A percentile compares a stretch with the other conserved stretches of the same genome.
Evolutionary conservation across 1,140 invertebrate species (phyloP).

Genomic region (Diorhabda elongata): DNA sequence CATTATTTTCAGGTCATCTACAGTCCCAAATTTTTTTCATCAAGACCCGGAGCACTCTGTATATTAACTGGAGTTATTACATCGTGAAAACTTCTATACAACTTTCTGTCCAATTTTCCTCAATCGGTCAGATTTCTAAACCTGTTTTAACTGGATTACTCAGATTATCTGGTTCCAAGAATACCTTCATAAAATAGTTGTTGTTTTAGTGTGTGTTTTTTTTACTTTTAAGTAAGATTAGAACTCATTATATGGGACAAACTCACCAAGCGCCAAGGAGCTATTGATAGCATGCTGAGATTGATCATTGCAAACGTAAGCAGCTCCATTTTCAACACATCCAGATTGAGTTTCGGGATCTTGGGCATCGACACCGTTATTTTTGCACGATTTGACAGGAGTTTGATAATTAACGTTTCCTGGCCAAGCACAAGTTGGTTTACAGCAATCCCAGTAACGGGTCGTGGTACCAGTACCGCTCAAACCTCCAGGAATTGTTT

Average conservation of each 20-base stretch:
- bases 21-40: too few species aligned
- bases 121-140: too few species aligned
- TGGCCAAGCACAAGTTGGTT: slow-evolving; percentile 27
- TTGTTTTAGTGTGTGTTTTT: too few species aligned
- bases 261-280: slow-evolving; percentile 9
- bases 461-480: slow-evolving; percentile 25
- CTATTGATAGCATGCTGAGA: slow-evolving; percentile 4
- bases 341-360: slow-evolving; percentile 19
- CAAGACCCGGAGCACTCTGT: too few species aligned
- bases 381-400: slow-evolving; percentile 13
- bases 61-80: too few species aligned
- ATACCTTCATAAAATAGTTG: too few species aligned
- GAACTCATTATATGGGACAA: background rate
- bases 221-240: too few species aligned
- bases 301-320: slow-evolving; percentile 18
- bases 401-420: slow-evolving; percentile 21
- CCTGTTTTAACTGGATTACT: too few species aligned
- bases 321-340: slow-evolving; percentile 3
- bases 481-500: slow-evolving; percentile 4
- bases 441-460: slow-evolving; percentile 32
- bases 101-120: too few species aligned
- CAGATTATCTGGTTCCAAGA: too few species aligned
- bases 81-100: too few species aligned
- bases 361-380: slow-evolving; percentile 3
- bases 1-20: too few species aligned